Evolutionary conservation across 2,888 invertebrate genomes (phyloP), one percentile per base, ranked within the genome.

Genomic region (Athrips mouffetella): DNA sequence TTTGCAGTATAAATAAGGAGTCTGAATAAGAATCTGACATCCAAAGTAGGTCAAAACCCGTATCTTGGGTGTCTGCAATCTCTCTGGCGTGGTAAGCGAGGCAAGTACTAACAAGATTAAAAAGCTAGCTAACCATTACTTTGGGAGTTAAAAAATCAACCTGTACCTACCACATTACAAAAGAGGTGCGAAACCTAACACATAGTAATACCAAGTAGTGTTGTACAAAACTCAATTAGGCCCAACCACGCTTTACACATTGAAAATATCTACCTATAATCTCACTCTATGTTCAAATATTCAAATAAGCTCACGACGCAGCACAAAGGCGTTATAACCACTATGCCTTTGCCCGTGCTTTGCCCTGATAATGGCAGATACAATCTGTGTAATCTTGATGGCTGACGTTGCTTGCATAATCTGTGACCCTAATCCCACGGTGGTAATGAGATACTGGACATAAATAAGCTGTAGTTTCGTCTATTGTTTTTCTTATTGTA

Each of bases 221-320:
- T n/a, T n/a, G n/a, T n/a, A n/a, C n/a, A n/a, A 42, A 47, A 23
- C 35, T 30, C 52, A 27, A 47, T 46, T 37, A 33, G 47, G n/a
- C 15, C 31, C 2, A 15, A 2, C 31, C 31, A 15, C 31, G 3
- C 31, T 31, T 15, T 31, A n/a, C n/a, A n/a, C n/a, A n/a, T n/a
- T n/a, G n/a, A n/a, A n/a, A n/a, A n/a, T n/a, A n/a, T n/a, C n/a
- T n/a, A n/a, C n/a, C n/a, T n/a, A n/a, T n/a, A n/a, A 40, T 31
- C 13, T 52, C 35, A 47, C 18, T 48, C 45, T 37, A 58, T 53
- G 54, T 57, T 65, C 57, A 61, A 56, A 20, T 60, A 67, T 69
- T 66, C 61, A 66, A 64, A 69, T 65, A 52, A 25, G 53, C 54
- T 67, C 67, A 67, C 67, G 65, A 46, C 50, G 47, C 18, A 10